Conservation (phyloP, 1,140 invertebrate genomes). For the Neodiprion lecontei region DNA sequence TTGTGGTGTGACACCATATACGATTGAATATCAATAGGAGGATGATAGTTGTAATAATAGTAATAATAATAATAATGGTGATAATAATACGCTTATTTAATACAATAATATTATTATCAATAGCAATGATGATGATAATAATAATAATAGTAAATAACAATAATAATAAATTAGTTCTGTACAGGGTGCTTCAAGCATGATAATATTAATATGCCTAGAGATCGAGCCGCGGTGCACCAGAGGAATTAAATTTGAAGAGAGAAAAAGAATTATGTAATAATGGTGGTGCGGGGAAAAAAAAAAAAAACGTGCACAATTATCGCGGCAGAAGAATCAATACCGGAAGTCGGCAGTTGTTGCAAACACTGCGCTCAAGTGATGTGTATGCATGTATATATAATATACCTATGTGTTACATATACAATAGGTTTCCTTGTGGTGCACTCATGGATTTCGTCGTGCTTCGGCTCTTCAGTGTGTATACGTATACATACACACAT, state of each 20-base stretch:
- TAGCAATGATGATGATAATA: slow-evolving; percentile 38
- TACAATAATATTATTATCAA: slow-evolving; percentile 34
- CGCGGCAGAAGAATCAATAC: too few relatives aligned
- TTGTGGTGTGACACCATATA: too few relatives aligned
- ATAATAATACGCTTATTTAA: slow-evolving; percentile 11
- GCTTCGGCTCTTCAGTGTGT: too few relatives aligned
- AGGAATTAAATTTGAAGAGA: not conserved
- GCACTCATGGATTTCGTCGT: too few relatives aligned
- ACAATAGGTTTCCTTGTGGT: too few relatives aligned
- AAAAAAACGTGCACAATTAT: too few relatives aligned
- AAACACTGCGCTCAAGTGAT: too few relatives aligned
- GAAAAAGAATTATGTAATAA: not conserved
- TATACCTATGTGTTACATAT: too few relatives aligned
- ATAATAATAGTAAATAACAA: slow-evolving; percentile 55
- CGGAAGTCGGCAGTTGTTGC: too few relatives aligned
- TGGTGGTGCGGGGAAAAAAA: too few relatives aligned
- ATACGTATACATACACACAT: too few relatives aligned
- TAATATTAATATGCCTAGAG: slow-evolving; percentile 47
- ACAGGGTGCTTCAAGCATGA: slow-evolving; percentile 53
- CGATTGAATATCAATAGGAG: not conserved
- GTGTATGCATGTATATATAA: too few relatives aligned
- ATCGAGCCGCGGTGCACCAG: slow-evolving; percentile 14
- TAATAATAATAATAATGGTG: not conserved
- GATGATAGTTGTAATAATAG: not conserved
- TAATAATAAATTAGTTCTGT: slow-evolving; percentile 64